phyloP scores from a whole-genome alignment of 1,140 invertebrate genomes.

The Ephestia elutella region DNA sequence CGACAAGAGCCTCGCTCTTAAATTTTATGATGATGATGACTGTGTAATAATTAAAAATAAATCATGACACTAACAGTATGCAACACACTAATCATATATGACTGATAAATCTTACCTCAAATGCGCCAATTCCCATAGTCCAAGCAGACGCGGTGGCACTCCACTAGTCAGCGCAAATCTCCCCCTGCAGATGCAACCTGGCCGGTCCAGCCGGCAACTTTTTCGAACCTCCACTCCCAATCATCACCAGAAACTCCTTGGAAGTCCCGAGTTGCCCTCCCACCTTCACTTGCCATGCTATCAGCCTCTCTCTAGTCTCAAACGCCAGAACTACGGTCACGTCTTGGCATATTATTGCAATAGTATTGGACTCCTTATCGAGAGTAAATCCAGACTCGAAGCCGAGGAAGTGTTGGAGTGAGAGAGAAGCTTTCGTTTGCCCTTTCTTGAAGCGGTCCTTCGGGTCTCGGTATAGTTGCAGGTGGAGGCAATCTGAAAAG shows the following conservation, averaged over 20 bases:
- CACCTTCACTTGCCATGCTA: conserved; percentile 86
- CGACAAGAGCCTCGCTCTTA: no score
- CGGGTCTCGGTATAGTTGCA: conserved; percentile 91
- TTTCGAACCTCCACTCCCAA: conserved; percentile 81
- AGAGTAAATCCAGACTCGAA: conserved; percentile 91
- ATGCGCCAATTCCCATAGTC: conserved; percentile 86
- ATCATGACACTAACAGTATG: no score
- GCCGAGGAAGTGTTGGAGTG: conserved; percentile 89
- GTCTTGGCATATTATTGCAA: conserved; percentile 93
- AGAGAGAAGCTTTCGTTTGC: conserved; percentile 89
- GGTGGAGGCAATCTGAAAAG: conserved; percentile 91
- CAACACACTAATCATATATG: no score
- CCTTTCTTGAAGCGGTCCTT: conserved; percentile 89
- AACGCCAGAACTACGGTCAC: conserved; percentile 91
- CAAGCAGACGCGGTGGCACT: conserved; percentile 84
- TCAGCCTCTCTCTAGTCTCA: conserved; percentile 89
- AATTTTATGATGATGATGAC: no score
- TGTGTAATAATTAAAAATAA: no score
- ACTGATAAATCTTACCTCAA: conserved; percentile 73
- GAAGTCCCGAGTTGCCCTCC: conserved; percentile 84
- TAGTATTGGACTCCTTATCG: conserved; percentile 93
- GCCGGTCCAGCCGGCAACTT: conserved; percentile 82
- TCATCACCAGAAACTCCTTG: conserved; percentile 86
- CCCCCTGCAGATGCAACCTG: conserved; percentile 87
- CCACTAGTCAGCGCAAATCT: conserved; percentile 89